Conservation (phyloP, 53 echinoderm and acorn worm genomes). For the Patiria pectinifera region DNA sequence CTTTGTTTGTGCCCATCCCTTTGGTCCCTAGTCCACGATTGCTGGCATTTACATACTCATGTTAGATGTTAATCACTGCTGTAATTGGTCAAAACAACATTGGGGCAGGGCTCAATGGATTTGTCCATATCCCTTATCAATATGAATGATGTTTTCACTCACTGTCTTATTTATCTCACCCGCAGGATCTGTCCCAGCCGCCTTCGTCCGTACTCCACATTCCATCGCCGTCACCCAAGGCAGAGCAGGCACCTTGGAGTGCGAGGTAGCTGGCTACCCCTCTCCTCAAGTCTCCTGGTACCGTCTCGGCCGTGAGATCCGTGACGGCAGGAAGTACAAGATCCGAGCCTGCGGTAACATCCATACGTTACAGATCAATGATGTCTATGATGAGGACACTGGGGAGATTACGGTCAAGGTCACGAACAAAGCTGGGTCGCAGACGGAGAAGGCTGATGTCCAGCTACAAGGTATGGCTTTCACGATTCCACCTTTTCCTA, state of each 20-base stretch:
- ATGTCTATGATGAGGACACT: slow-evolving; percentile 92
- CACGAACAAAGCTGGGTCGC: slow-evolving; percentile 83
- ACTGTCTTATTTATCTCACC: background rate
- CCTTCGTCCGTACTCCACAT: slow-evolving; percentile 74
- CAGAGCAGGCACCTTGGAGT: slow-evolving; percentile 75
- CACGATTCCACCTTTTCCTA: background rate
- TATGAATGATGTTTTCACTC: background rate
- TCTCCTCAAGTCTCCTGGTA: slow-evolving; percentile 91
- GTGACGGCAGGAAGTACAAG: slow-evolving; percentile 84
- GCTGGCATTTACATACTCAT: too few relatives aligned
- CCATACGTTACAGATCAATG: slow-evolving; percentile 86
- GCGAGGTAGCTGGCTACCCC: slow-evolving; percentile 91
- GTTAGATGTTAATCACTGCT: too few relatives aligned
- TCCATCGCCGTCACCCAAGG: slow-evolving; percentile 78
- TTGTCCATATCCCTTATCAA: too few relatives aligned
- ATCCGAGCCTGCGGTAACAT: slow-evolving; percentile 81
- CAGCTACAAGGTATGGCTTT: slow-evolving; percentile 70
- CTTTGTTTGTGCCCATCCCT: too few relatives aligned
- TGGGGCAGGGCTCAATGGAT: too few relatives aligned
- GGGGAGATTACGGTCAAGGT: slow-evolving; percentile 89
- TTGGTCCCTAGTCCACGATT: too few relatives aligned
- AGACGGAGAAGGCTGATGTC: slow-evolving; percentile 72
- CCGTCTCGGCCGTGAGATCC: slow-evolving; percentile 88
- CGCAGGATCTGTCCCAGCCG: slow-evolving; percentile 80
- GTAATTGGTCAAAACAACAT: too few relatives aligned